Conservation (phyloP, 1,140 invertebrate genomes). For the Orchestia grillus region DNA sequence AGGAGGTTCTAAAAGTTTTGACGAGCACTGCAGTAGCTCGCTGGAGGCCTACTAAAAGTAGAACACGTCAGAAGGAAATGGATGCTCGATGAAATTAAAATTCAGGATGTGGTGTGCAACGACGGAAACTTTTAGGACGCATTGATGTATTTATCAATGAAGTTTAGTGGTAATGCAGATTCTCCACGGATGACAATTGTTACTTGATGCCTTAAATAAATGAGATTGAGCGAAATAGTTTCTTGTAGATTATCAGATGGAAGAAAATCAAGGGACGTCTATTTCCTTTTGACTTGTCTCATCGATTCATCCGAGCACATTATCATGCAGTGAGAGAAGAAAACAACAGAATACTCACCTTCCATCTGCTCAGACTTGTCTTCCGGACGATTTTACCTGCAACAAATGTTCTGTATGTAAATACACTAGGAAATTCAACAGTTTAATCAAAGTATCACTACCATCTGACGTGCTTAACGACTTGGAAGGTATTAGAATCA, state of each 20-base stretch:
- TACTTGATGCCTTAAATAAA: not conserved
- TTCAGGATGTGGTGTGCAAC: not conserved
- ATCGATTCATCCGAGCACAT: too few relatives aligned
- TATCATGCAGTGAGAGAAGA: not conserved
- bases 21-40: not conserved
- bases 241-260: not conserved
- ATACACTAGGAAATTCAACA: not conserved
- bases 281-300: not conserved
- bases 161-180: not conserved
- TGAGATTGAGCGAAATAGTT: not conserved
- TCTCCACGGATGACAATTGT: not conserved
- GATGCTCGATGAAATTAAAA: not conserved
- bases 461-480: not conserved
- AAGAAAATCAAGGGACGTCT: not conserved
- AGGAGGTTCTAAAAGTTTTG: not conserved
- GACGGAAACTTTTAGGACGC: not conserved
- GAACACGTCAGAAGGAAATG: not conserved
- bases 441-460: not conserved
- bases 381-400: conserved; percentile 71
- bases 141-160: not conserved
- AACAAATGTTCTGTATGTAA: conserved; percentile 52
- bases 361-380: conserved; percentile 75
- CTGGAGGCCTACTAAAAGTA: not conserved
- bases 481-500: not conserved
- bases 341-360: conserved; percentile 70